phyloP scores from a whole-genome alignment of 2,888 invertebrate species.

The Scaptomyza reducta region DNA sequence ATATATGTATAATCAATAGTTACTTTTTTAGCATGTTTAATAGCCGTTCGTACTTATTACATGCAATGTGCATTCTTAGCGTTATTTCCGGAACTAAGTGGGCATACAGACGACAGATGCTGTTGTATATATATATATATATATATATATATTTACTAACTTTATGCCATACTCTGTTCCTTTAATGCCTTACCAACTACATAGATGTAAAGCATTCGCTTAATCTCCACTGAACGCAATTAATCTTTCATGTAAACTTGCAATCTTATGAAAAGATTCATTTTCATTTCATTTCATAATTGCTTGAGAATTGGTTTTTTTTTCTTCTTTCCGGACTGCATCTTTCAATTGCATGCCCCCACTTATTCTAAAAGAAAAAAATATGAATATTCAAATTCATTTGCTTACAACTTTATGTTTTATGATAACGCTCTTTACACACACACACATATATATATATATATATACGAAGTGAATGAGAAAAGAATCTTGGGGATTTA shows the following conservation, averaged over 20 bases:
- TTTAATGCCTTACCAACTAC: conserved; percentile 36
- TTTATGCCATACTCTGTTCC: conserved; percentile 16
- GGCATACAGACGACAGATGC: background rate
- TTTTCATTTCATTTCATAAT: conserved; percentile 2
- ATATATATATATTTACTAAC: conserved; percentile 10
- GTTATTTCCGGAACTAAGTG: conserved; percentile 19
- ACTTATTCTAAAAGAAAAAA: background rate
- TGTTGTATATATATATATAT: conserved; percentile 18
- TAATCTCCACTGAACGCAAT: conserved; percentile 17
- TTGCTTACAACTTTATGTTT: conserved; percentile 17
- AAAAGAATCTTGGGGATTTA: conserved; percentile 33
- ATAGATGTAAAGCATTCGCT: conserved; percentile 33
- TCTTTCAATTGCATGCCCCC: too few species aligned
- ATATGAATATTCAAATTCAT: conserved; percentile 12
- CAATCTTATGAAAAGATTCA: conserved; percentile 5
- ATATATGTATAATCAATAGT: conserved; percentile 49
- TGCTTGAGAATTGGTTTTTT: conserved; percentile 17
- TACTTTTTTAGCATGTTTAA: conserved; percentile 45
- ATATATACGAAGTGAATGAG: conserved; percentile 21
- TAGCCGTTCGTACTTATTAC: conserved; percentile 29
- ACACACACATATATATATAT: conserved; percentile 13
- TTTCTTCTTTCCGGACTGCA: background rate
- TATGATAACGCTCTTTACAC: conserved; percentile 16
- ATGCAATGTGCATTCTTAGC: conserved; percentile 30
- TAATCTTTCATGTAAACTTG: conserved; percentile 3